A percentile compares a stretch with the other conserved stretches of the same genome.
Conservation (phyloP, 2,888 invertebrate genomes). For the Stenotaenia linearis region DNA sequence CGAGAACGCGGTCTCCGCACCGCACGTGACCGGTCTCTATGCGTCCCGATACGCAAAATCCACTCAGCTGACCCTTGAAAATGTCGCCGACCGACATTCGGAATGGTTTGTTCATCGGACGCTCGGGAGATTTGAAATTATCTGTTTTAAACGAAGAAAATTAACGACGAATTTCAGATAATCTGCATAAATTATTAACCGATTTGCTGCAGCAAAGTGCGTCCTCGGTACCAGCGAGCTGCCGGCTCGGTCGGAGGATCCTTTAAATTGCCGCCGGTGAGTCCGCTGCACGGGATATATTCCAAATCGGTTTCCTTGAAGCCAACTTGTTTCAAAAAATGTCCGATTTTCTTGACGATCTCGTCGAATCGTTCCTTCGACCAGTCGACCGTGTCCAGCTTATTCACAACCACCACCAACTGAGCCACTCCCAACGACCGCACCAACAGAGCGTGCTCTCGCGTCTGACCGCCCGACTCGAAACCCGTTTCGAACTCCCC, state of each 20-base stretch:
- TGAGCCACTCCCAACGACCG: slow-evolving; percentile 84
- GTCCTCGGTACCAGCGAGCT: slow-evolving; percentile 79
- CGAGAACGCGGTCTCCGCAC: slow-evolving; percentile 75
- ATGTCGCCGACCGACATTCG: slow-evolving; percentile 91
- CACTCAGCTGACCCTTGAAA: slow-evolving; percentile 81
- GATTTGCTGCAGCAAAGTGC: slow-evolving; percentile 76
- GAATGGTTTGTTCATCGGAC: slow-evolving; percentile 81
- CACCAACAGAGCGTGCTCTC: slow-evolving; percentile 93
- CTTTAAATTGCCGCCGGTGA: slow-evolving; percentile 89
- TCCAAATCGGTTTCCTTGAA: slow-evolving; percentile 79
- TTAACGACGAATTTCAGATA: not conserved
- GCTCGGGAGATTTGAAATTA: slow-evolving; percentile 75
- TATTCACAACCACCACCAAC: slow-evolving; percentile 91
- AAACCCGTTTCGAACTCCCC: slow-evolving; percentile 99
- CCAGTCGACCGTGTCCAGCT: slow-evolving; percentile 95
- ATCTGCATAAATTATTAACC: slow-evolving; percentile 49
- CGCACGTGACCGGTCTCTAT: slow-evolving; percentile 86
- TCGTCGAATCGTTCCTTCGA: slow-evolving; percentile 82
- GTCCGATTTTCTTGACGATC: slow-evolving; percentile 71
- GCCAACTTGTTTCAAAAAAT: slow-evolving; percentile 83
- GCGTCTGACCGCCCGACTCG: slow-evolving; percentile 93
- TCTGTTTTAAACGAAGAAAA: slow-evolving; percentile 53
- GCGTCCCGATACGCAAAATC: slow-evolving; percentile 82
- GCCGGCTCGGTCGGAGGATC: slow-evolving; percentile 56
- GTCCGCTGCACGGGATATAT: slow-evolving; percentile 91